Conservation (phyloP, 2,113 vertebrate species). For the Spheniscus mendiculus region DNA sequence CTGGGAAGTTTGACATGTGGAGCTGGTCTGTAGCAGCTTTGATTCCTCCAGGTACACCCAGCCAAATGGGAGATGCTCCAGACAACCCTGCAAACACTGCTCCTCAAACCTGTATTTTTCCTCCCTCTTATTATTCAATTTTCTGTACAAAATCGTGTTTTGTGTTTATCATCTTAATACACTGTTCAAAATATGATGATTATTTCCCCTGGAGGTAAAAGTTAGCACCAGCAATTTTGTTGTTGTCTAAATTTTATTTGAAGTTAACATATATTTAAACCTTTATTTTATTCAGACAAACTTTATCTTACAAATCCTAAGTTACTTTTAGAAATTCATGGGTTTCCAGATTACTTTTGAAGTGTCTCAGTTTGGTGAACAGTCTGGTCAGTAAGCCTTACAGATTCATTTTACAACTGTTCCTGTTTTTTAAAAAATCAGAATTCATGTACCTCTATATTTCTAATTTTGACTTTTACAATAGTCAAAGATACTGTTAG, state of each 20-base stretch:
- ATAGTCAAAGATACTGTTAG: neutral
- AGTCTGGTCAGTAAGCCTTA: neutral
- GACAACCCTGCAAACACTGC: neutral
- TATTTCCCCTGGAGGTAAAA: neutral
- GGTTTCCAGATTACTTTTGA: neutral
- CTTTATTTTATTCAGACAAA: neutral
- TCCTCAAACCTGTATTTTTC: neutral
- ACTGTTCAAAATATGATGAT: neutral
- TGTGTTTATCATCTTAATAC: neutral
- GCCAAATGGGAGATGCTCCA: neutral
- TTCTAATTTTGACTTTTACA: neutral
- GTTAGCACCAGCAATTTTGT: neutral
- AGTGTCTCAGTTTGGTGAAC: neutral
- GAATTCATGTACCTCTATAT: neutral
- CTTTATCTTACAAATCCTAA: neutral
- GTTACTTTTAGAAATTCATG: neutral
- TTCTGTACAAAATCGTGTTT: neutral
- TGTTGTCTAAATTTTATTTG: neutral
- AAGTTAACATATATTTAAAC: neutral
- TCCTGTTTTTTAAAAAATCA: neutral
- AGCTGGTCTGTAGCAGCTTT: neutral
- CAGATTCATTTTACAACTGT: neutral
- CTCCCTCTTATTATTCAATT: neutral
- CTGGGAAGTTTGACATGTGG: fast-evolving
- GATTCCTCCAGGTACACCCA: neutral